These are phyloP conservation scores for Notoglanidium macrostoma DNA, from an alignment of 2,797 vertebrate species.

Conservation along the genomic window DNA sequence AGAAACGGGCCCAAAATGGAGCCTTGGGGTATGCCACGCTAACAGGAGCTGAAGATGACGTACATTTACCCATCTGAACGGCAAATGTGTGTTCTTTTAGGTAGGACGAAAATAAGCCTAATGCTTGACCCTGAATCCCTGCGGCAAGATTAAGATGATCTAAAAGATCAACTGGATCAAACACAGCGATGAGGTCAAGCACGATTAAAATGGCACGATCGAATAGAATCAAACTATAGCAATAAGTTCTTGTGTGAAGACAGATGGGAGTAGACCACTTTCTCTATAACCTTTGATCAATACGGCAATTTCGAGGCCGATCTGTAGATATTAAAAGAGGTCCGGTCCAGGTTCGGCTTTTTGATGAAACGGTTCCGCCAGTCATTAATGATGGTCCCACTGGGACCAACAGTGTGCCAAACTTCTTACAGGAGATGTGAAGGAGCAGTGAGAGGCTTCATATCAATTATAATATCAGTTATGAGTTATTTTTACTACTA, in stretches of 20 bases:
- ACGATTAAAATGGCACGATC: neutral
- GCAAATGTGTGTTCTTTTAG: neutral
- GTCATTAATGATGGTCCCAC: neutral
- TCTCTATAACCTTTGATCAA: neutral
- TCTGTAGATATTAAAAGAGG: neutral
- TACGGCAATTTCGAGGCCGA: neutral
- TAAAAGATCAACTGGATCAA: neutral
- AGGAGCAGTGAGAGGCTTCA: too few relatives aligned
- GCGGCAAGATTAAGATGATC: neutral
- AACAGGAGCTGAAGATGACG: neutral
- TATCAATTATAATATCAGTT: too few relatives aligned
- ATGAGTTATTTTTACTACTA: too few relatives aligned
- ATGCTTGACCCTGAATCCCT: neutral
- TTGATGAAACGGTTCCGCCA: neutral
- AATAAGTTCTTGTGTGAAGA: neutral
- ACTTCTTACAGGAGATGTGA: neutral
- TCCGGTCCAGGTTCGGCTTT: neutral
- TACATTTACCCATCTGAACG: neutral
- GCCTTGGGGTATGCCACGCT: slow-evolving; percentile 1
- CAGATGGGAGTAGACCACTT: neutral
- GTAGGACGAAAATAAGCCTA: neutral
- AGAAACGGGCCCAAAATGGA: slow-evolving; percentile 5
- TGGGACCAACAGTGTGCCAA: neutral
- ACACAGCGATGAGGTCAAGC: neutral
- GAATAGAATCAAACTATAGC: neutral